Base-by-base conservation (phyloP, 2,797 vertebrate genomes). In the Varecia variegata region DNA sequence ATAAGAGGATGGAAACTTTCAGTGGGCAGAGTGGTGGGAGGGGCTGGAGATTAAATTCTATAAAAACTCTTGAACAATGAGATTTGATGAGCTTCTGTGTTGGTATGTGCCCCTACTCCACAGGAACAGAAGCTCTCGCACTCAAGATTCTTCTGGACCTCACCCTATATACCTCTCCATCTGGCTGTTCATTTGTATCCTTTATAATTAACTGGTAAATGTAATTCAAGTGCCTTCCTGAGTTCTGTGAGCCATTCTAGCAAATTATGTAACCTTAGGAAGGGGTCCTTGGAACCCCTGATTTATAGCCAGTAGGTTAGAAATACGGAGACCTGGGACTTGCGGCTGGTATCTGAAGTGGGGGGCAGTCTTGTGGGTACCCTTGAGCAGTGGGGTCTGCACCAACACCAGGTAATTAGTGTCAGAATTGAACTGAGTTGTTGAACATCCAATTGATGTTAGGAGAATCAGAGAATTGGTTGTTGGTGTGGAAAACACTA, bases 301-400 rank as follows among this genome's bases (percentile, higher is more conserved):
- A 38, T 38, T 54, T 54, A 54, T 27, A 54, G 7, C 11, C n/a
- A 54, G n/a, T 35, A 25, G 50, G 21, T 54, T 13, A 27, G n/a
- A 79, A 54, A 32, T 79, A 38, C 38, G 12, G 76, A 79, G 21
- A n/a, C 50, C 76, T 54, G n/a, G n/a, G n/a, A 54, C 50, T 77
- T 54, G n/a, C 0, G 7, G 25, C 21, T 5, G 32, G 21, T 15
- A 11, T 25, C 21, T 35, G 13, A 18, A 54, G n/a, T 3, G 0
- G 21, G n/a, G 20, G 11, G 32, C n/a, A 9, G 21, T 35, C 76
- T 38, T 54, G 23, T 1, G 21, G 47, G 21, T 35, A 38, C 2
- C 52, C 13, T 8, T 54, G 14, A 9, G n/a, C n/a, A 9, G 76
- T 25, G 50, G 76, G 13, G 7, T 79, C n/a, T 79, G 50, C n/a